Percentiles rank a stretch among this genome's conserved stretches.
These are phyloP conservation scores for Dendrocincla tyrannina DNA, from an alignment of 2,797 vertebrate species.

Conservation along the genomic window DNA sequence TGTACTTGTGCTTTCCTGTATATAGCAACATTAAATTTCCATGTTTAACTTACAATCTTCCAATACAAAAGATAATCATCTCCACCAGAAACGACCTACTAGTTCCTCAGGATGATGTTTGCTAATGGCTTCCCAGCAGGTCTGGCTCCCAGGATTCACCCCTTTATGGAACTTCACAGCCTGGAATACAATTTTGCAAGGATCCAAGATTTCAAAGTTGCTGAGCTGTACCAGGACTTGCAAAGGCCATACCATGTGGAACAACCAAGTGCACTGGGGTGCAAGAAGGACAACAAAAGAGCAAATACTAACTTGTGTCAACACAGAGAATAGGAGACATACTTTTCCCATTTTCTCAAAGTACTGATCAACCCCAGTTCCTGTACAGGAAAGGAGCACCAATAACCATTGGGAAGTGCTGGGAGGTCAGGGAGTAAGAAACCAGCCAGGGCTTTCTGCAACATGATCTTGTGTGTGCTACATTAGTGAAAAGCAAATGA, in stretches of 20 bases:
- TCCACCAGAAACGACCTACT: background rate
- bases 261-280: background rate
- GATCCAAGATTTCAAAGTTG: background rate
- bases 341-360: background rate
- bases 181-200: background rate
- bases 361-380: background rate
- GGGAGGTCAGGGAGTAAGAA: background rate
- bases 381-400: background rate
- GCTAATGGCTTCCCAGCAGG: background rate
- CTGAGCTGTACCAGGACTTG: background rate
- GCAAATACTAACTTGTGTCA: background rate
- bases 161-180: background rate
- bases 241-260: background rate
- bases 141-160: background rate
- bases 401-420: background rate
- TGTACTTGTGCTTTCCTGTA: background rate
- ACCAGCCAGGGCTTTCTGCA: background rate
- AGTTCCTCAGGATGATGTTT: background rate
- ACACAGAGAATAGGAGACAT: background rate
- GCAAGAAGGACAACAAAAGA: background rate
- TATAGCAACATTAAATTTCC: background rate
- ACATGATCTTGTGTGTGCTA: fast-evolving
- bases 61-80: background rate
- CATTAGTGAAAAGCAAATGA: background rate
- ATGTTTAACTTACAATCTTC: background rate